Evolutionary conservation across 2,888 invertebrate species (phyloP), one percentile per base, ranked within the genome.

Genomic region (Hemaris fuciformis): DNA sequence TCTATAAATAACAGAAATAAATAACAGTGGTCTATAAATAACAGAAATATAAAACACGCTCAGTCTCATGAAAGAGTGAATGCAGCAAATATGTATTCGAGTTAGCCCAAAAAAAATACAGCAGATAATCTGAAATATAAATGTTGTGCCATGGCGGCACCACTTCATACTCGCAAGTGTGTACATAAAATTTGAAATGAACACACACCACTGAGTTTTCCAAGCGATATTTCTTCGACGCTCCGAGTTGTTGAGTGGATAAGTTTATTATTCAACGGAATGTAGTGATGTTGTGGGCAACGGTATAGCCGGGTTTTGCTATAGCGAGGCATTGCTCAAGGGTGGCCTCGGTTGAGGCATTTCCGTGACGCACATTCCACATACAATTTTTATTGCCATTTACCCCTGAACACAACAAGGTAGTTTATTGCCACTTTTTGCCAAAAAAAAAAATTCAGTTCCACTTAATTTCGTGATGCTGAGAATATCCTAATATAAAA

Each of bases 211-310:
- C 60, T 64, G 75, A 64, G 66, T 67, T 71, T 74, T 74, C 66
- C 69, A 60, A 67, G 56, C 67, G 69, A 75, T 76, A 74, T 76
- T 74, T 66, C 71, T 74, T 68, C 68, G 71, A 71, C 68, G 68
- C 62, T 23, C 41, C 6, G 57, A 63, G 67, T 66, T 57, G 60
- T 66, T 62, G 57, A 63, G 42, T 60, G 60, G 63, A 18, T 65
- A 66, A 66, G 64, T 71, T 66, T 68, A 65, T 71, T 67, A 65
- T 60, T 60, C 60, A 60, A 23, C 23, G 18, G 3, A 41, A n/a
- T n/a, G n/a, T 38, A 41, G 60, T 53, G 41, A 13, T 53, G 34
- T 18, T 4, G n/a, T n/a, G 34, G 13, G 25, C 31, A 10, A 25
- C 27, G 31, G 13, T 20, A 43, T 34, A 59, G 13, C 59, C 23